Evolutionary conservation across 2,888 invertebrate genomes (phyloP), one percentile per base, ranked within the genome.

Genomic region (Leptinotarsa rubiginosa): DNA sequence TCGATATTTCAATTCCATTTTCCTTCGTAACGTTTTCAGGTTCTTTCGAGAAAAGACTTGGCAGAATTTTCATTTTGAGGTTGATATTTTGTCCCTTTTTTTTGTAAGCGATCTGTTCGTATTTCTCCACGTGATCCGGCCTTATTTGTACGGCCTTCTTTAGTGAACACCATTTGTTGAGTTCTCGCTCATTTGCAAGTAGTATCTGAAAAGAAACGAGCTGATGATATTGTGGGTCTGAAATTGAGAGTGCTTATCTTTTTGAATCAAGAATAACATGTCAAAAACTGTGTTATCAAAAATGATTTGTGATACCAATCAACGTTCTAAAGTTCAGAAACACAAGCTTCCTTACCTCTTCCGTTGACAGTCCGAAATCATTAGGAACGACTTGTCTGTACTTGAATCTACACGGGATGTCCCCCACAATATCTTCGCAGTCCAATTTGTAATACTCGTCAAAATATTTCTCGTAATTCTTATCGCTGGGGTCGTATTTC

Each of bases 401-500:
- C 85, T 96, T 97, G 88, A 98, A 99, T 81, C 96, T 90, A 75
- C 97, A 97, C 0, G 97, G 97, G 81, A 95, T 87, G 85, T 98
- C 97, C 0, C 93, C 98, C 67, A 99, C 94, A 69, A 98, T 92
- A 87, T 99, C 99, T 85, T 99, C 99, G 86, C 95, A 99, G 87
- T 98, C 97, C 85, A 98, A 89, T 83, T 94, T 93, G 85, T 98
- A 98, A 87, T 98, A 98, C 87, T 98, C 97, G 83, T 98, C 96
- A 85, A 97, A 92, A 85, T 97, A 97, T 81, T 97, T 91, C 49
- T 93, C 92, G 87, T 96, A 97, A 0, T 93, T 93, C 83, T 90
- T 90, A 76, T 94, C 91, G 74, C 92, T 90, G 0, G 97, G 96
- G 87, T 98, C 92, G 87, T 95, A 98, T 70, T 92, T 90, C 0